Base-by-base conservation (phyloP, 92 coral and sea anemone genomes). In the Zoanthus sansibaricus region DNA sequence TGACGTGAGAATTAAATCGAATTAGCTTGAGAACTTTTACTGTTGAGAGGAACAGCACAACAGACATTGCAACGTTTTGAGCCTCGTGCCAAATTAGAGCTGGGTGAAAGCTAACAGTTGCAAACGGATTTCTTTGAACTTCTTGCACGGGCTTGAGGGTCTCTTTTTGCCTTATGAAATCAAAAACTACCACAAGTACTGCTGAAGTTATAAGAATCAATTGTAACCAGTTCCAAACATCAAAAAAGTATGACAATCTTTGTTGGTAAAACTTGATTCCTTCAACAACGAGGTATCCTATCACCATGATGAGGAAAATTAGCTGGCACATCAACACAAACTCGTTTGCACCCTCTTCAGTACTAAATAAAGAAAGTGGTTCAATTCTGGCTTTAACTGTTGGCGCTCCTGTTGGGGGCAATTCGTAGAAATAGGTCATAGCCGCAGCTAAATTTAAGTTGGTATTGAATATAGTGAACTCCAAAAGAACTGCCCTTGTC, bases 41-140 rank as follows among this genome's bases (percentile, higher is more conserved):
- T 10, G 93, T 90, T 45, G 88, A 83, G 59, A 90, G 78, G 61
- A 90, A 90, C 64, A 90, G 71, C 2, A 86, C 87, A 14, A 79
- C n/a, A 12, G 93, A 84, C 13, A 66, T 82, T 0, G 93, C 76
- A 54, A 75, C 78, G 10, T 86, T 77, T 47, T 90, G 83, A 79
- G 55, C 76, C 7, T 45, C 56, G 4, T 87, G 51, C 90, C 90
- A 86, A 18, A 79, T 18, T 15, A 90, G 31, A 1, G 93, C 84
- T 12, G 42, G 5, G 66, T 58, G 18, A 4, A 58, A 58, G 18
- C 66, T 58, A 14, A 58, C n/a, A 15, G 64, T 2, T 17, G 72
- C 86, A 83, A 77, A 86, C 11, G 92, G 92, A 86, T 89, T 89
- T 48, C 3, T 11, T 56, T 71, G 62, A 9, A 89, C 58, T 17